Base-by-base conservation (phyloP, 2,888 invertebrate species). In the Lysandra bellargus region DNA sequence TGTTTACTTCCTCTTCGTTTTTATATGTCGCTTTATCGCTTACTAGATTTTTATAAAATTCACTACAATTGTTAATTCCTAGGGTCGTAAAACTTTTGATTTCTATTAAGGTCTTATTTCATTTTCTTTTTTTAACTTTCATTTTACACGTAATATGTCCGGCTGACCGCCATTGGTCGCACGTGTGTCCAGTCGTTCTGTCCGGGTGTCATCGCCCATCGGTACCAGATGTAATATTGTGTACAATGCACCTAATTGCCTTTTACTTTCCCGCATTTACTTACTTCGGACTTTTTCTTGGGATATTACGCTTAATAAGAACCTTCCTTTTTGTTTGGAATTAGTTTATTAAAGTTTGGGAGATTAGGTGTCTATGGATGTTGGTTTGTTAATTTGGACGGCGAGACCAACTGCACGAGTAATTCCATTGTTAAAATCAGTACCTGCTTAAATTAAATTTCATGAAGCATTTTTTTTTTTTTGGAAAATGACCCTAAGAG, bases 201-300 rank as follows among this genome's bases (percentile, higher is more conserved):
- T 87, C 85, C 85, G 85, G 85, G 86, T 88, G 88, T 89, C 89
- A 90, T 90, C 90, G 88, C 88, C 88, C 89, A 90, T 90, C 90
- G 88, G 84, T 81, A 80, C 78, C 83, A 83, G 84, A 84, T 83
- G 84, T 82, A 83, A 85, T 87, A 87, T 87, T 85, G 84, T 83
- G 83, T 83, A 82, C 83, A 78, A 82, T 84, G 84, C 84, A 83
- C 76, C 74, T 89, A 89, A 90, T 90, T 90, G 90, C 89, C 87
- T 88, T 88, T 90, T 89, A 89, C 79, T 60, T 73, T 57, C 75
- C 53, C 76, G 49, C 76, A 76, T 23, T 53, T 76, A 53, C 76
- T 76, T 53, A 53, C 53, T 53, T 75, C 44, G 23, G 44, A 74
- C 53, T 75, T 44, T 49, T 76, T 23, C 53, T 53, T 49, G 49